Evolutionary conservation across 1,140 invertebrate species (phyloP), one percentile per base, ranked within the genome.

Genomic region (Harlomillsia oculata): DNA sequence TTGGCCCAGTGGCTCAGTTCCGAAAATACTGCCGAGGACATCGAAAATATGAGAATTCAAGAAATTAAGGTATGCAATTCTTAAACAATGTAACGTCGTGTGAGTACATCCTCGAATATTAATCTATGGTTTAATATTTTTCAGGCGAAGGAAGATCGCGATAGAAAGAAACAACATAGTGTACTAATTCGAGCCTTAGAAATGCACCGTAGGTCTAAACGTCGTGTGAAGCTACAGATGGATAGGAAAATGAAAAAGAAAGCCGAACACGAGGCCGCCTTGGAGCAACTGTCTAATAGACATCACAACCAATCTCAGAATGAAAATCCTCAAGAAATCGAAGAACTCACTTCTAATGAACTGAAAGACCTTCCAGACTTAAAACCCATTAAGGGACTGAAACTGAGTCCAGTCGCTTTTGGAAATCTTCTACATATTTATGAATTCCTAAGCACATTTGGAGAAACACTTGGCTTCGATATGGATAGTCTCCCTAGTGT

Each of bases 361-460:
- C 11, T 56, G 5, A 36, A 37, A 39, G 45, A 48, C 34, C 72
- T 94, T 37, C 91, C 90, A 1, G 78, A 81, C 5, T 73, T 88
- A 26, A 80, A 83, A 26, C 75, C 89, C 60, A 82, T 96, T 61
- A 80, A 83, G 0, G 88, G 88, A 13, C 73, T 93, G 28, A 83
- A 83, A 66, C 72, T 96, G 11, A 76, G 84, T 1, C 89, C 89
- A 0, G 82, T 87, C 69, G 89, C 90, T 0, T 91, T 94, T 74
- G 84, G 88, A 2, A 89, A 96, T 72, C 76, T 87, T 32, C 76
- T 96, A 4, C 94, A 96, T 87, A 85, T 93, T 2, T 87, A 88
- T 68, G 92, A 97, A 74, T 97, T 97, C 71, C 75, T 95, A 41
- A 86, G 94, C 66, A 97, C 94, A 71, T 97, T 97, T 70, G 89